These are phyloP conservation scores for Paralinhomoeus sp. DNA, from an alignment of 2,888 invertebrate species.

Conservation along the genomic window DNA sequence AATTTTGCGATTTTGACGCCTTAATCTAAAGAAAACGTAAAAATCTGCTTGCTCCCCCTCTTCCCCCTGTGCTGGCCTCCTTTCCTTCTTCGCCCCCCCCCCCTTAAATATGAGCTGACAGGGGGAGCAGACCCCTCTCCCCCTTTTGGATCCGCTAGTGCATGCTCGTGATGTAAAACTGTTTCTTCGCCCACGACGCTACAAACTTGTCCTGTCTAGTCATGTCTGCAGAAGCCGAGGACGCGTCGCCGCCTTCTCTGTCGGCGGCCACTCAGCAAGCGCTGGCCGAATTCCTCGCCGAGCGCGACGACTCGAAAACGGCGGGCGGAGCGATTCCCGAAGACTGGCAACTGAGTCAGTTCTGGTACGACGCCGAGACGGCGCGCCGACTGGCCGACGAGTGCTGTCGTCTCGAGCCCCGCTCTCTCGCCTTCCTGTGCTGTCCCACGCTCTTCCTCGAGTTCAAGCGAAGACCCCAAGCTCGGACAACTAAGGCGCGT, in stretches of 20 bases:
- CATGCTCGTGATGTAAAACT: too few species aligned
- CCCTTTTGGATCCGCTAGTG: too few species aligned
- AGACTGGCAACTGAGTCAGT: constrained; percentile 67
- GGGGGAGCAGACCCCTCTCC: too few species aligned
- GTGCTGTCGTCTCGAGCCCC: too few species aligned
- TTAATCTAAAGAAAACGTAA: too few species aligned
- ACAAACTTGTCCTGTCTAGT: too few species aligned
- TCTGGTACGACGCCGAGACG: constrained; percentile 76
- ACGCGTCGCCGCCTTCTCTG: constrained; percentile 10
- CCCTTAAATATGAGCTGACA: too few species aligned
- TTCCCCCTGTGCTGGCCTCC: too few species aligned
- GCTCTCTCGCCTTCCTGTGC: constrained; percentile 52
- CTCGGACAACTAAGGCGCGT: constrained; percentile 6
- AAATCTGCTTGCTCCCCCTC: too few species aligned
- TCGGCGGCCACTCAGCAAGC: constrained; percentile 16
- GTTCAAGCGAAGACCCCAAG: constrained; percentile 12
- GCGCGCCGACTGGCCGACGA: constrained; percentile 46
- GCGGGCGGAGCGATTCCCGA: constrained; percentile 7
- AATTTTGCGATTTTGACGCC: too few species aligned
- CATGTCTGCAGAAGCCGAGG: not conserved
- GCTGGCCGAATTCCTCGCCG: constrained; percentile 19
- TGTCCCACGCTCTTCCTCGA: constrained; percentile 58
- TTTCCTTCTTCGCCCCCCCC: too few species aligned
- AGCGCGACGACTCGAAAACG: constrained; percentile 7
- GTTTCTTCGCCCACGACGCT: too few species aligned